These are phyloP conservation scores for Lonchura striata DNA, from an alignment of 2,113 vertebrate genomes.

Conservation along the genomic window DNA sequence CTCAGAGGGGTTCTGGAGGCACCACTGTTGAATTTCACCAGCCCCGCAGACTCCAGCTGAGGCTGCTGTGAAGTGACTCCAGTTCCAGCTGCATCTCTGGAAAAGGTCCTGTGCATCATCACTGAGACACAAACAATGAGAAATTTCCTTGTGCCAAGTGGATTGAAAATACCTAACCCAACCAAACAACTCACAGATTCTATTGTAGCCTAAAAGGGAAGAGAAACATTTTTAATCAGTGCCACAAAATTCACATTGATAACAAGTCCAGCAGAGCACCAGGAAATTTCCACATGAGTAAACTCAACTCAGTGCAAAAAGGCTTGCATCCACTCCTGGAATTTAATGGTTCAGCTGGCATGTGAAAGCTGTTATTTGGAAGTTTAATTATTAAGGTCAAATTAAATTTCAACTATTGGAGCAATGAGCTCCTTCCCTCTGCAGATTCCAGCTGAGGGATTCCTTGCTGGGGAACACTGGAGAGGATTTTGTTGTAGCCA, in stretches of 20 bases:
- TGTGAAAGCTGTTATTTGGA: slow-evolving; percentile 2
- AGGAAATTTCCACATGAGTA: slow-evolving; percentile 44
- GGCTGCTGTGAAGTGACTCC: neutral
- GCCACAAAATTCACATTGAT: neutral
- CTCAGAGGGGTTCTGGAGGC: neutral
- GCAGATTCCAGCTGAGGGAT: neutral
- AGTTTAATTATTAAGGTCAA: slow-evolving; percentile 43
- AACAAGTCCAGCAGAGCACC: neutral
- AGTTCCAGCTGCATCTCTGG: rapidly evolving
- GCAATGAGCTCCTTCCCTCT: neutral
- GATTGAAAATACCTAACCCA: neutral
- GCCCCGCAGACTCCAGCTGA: neutral
- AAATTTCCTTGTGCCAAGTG: neutral
- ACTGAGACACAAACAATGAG: neutral
- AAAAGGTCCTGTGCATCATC: neutral
- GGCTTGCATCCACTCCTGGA: neutral
- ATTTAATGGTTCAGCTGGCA: slow-evolving; percentile 33
- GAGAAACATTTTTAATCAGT: neutral
- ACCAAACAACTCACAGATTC: neutral
- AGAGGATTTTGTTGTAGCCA: neutral
- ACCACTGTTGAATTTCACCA: neutral
- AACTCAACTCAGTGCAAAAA: neutral
- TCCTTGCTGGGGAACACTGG: neutral
- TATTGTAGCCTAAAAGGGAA: neutral
- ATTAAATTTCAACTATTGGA: slow-evolving; percentile 6